Percentiles rank a stretch among this genome's conserved stretches.
phyloP scores from a whole-genome alignment of 2,888 invertebrate genomes.

The Polydrusus tereticollis region DNA sequence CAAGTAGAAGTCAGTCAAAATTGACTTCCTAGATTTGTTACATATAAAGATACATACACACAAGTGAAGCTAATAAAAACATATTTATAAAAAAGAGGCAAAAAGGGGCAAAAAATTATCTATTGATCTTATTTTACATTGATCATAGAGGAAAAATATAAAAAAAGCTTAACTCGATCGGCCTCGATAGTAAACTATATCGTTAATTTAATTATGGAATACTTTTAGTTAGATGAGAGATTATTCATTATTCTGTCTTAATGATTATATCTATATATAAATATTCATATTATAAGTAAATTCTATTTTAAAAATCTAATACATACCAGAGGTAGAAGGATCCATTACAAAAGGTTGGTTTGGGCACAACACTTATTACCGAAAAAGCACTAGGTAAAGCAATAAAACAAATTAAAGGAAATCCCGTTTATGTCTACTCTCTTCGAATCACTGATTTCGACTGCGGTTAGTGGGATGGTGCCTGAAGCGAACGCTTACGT shows the following conservation, averaged over 20 bases:
- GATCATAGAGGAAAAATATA: not conserved
- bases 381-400: not conserved
- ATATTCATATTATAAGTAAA: not conserved
- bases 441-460: too few species aligned
- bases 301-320: not conserved
- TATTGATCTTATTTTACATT: not conserved
- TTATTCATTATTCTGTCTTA: not conserved
- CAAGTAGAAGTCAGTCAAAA: not conserved
- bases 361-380: not conserved
- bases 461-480: too few species aligned
- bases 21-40: constrained; percentile 10
- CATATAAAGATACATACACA: not conserved
- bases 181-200: not conserved
- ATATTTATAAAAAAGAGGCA: not conserved
- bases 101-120: not conserved
- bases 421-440: too few species aligned
- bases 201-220: not conserved
- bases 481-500: too few species aligned
- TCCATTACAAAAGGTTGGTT: not conserved
- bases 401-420: not conserved
- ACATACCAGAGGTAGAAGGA: not conserved
- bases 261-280: not conserved
- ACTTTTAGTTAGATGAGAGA: not conserved
- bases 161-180: not conserved
- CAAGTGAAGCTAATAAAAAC: not conserved